Evolutionary conservation across 1,140 invertebrate species (phyloP), one percentile per base, ranked within the genome.

Genomic region (Mya arenaria): DNA sequence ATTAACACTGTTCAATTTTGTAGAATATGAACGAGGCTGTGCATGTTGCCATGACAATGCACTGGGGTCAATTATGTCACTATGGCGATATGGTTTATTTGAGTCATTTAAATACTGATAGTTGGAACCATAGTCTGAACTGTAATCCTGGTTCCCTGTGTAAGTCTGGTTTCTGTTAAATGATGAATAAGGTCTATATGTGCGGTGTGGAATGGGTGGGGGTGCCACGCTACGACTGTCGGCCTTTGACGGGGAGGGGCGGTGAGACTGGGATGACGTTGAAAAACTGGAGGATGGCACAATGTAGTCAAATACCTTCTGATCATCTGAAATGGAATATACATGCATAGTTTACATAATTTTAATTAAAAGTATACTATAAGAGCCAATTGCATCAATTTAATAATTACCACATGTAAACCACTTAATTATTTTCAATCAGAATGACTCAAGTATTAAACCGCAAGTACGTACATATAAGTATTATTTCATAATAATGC

Each of bases 171-270:
- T 55, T 44, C 60, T 60, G 52, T 60, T 69, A 41, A 71, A 80
- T 34, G 77, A 80, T n/a, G 62, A 30, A 48, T 69, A 80, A 28
- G 77, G 77, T 80, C 71, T 80, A 56, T 80, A 80, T 25, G 77
- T 69, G 15, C 77, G 41, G 48, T 65, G 56, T 30, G 77, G 77
- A 36, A 80, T 80, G n/a, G 77, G 77, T 13, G 77, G 77, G 2
- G 77, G 77, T 10, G 44, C 63, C 37, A 36, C 44, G 68, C 77
- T 80, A 36, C 71, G 71, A 52, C 36, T 60, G 39, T 41, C 37
- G 56, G 65, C 32, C 65, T 52, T 66, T 71, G 65, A 62, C 37
- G 34, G 15, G 41, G 72, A n/a, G n/a, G n/a, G n/a, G n/a, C n/a
- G n/a, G n/a, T n/a, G n/a, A n/a, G n/a, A n/a, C n/a, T 8, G 23